phyloP scores from a whole-genome alignment of 2,113 vertebrate genomes.

The Clarias macrocephalus region DNA sequence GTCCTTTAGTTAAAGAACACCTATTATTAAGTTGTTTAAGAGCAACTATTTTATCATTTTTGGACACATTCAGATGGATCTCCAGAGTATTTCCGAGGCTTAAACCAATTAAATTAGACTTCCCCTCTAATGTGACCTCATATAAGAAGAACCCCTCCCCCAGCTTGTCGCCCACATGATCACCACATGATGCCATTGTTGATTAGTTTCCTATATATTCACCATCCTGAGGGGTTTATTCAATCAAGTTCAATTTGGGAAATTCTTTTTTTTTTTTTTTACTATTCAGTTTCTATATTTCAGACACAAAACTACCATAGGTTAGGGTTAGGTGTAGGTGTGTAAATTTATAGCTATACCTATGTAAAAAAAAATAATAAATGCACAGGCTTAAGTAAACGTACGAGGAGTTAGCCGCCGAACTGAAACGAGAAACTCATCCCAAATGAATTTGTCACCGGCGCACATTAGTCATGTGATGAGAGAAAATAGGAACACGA shows the following conservation, averaged over 20 bases:
- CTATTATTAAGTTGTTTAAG: too few relatives aligned
- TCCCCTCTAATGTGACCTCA: too few relatives aligned
- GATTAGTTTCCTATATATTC: not conserved
- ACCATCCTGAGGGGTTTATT: not conserved
- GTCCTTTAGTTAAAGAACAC: not conserved
- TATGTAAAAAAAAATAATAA: not conserved
- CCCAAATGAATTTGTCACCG: conserved; percentile 56
- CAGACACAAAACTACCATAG: not conserved
- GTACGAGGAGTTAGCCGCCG: conserved; percentile 3
- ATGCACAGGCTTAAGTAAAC: not conserved
- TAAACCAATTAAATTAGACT: too few relatives aligned
- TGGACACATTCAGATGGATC: too few relatives aligned
- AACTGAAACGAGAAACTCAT: conserved; percentile 39
- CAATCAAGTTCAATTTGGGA: not conserved
- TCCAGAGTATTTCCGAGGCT: too few relatives aligned
- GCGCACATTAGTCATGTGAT: conserved; percentile 70
- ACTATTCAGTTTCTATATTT: too few relatives aligned
- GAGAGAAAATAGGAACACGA: conserved; percentile 73
- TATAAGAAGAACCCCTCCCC: too few relatives aligned
- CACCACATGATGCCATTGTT: not conserved
- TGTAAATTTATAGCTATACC: not conserved
- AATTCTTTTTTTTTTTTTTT: not conserved
- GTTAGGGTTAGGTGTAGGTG: too few relatives aligned
- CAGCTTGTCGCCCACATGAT: too few relatives aligned
- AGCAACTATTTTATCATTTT: too few relatives aligned